Percentiles rank a stretch among this genome's conserved stretches.
Evolutionary conservation across 2,888 invertebrate genomes (phyloP).

Genomic region (Luperina testacea): DNA sequence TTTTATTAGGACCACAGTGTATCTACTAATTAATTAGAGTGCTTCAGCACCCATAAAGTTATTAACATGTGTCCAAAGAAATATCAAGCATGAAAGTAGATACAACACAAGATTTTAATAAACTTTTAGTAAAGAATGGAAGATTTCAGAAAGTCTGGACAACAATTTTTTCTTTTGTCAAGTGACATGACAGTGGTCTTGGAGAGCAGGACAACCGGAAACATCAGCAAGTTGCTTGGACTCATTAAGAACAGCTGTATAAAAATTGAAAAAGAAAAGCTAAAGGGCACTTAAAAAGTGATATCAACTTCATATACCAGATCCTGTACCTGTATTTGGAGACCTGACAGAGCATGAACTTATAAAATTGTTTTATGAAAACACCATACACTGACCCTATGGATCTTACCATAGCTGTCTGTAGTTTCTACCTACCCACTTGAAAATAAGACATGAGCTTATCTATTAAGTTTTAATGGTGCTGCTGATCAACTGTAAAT

Average conservation of each 20-base stretch:
- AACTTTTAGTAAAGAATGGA: neutral
- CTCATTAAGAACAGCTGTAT: neutral
- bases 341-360: neutral
- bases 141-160: neutral
- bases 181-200: neutral
- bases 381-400: neutral
- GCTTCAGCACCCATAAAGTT: neutral
- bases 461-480: neutral
- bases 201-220: neutral
- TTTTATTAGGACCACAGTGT: neutral
- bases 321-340: neutral
- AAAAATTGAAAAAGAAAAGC: neutral
- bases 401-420: neutral
- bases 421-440: neutral
- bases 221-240: neutral
- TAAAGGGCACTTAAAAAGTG: neutral
- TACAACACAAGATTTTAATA: neutral
- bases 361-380: neutral
- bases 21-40: neutral
- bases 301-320: neutral
- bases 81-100: neutral
- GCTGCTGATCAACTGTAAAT: slow-evolving; percentile 9
- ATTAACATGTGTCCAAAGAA: neutral
- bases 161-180: neutral
- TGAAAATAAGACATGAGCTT: neutral